Percentiles rank a stretch among this genome's conserved stretches.
These are phyloP conservation scores for Chascanopsetta lugubris DNA, from an alignment of 2,113 vertebrate species.

Conservation along the genomic window DNA sequence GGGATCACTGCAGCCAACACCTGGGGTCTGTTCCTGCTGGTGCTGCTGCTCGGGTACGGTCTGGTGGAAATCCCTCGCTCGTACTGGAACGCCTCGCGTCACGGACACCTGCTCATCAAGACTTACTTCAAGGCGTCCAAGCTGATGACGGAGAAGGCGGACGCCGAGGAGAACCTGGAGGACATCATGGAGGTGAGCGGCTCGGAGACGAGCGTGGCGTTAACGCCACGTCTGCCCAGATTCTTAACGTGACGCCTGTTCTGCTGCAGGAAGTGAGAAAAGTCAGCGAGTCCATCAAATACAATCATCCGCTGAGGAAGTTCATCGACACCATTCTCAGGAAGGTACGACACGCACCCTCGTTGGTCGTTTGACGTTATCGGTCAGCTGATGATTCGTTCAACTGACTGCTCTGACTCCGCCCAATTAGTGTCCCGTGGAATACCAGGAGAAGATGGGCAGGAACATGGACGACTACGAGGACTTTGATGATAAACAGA, in stretches of 20 bases:
- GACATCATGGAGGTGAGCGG: constrained; percentile 92
- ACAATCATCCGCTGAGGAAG: constrained; percentile 96
- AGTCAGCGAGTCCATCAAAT: constrained; percentile 94
- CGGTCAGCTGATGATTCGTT: background rate
- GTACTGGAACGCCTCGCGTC: constrained; percentile 92
- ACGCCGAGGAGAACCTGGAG: constrained; percentile 95
- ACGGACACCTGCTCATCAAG: constrained; percentile 92
- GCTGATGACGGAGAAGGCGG: constrained; percentile 96
- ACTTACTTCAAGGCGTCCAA: constrained; percentile 98
- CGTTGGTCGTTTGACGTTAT: too few relatives aligned
- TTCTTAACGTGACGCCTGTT: background rate
- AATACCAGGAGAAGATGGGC: constrained; percentile 98
- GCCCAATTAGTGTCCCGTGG: constrained; percentile 87
- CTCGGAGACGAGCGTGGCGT: background rate
- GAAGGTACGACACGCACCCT: constrained; percentile 80
- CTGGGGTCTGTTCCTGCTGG: constrained; percentile 96
- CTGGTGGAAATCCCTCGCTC: constrained; percentile 97
- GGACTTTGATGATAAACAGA: constrained; percentile 96
- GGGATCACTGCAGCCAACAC: constrained; percentile 98
- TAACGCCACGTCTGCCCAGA: background rate
- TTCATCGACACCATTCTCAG: constrained; percentile 94
- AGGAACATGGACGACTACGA: constrained; percentile 99
- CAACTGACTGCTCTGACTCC: background rate
- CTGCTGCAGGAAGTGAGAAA: constrained; percentile 90
- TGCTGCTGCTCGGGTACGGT: constrained; percentile 93